Evolutionary conservation across 2,888 invertebrate genomes (phyloP).

Genomic region (Allygus modestus): DNA sequence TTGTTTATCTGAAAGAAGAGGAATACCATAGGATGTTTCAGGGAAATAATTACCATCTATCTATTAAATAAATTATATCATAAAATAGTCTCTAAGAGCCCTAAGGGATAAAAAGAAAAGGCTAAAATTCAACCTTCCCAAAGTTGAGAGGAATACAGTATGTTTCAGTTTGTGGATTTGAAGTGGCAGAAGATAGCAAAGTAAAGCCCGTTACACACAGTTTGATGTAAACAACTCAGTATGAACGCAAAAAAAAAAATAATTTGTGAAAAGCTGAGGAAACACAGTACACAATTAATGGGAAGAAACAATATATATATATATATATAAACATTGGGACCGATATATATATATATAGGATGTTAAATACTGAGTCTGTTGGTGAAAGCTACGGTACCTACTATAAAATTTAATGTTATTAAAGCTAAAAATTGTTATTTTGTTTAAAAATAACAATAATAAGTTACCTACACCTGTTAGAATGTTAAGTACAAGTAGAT

Average conservation of each 20-base stretch:
- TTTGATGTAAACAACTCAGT: background rate
- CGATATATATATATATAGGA: no score
- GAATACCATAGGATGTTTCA: background rate
- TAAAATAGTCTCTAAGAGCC: background rate
- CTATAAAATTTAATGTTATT: no score
- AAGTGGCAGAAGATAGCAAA: background rate
- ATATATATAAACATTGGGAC: no score
- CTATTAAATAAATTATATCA: background rate
- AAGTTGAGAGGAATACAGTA: conserved; percentile 1
- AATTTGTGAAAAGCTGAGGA: background rate
- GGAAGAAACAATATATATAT: no score
- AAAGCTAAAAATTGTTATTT: no score
- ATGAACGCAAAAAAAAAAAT: background rate
- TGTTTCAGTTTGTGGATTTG: background rate
- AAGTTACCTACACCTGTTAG: no score
- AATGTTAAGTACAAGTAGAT: no score
- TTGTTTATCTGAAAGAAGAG: background rate
- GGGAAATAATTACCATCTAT: background rate
- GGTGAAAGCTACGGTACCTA: no score
- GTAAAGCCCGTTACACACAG: conserved; percentile 1
- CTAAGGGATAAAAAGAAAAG: background rate
- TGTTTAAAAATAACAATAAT: no score
- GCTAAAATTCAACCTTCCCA: background rate
- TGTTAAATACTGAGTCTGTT: no score
- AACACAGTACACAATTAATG: background rate